Percentiles rank a stretch among this genome's conserved stretches.
These are phyloP conservation scores for Macrotis lagotis DNA, from an alignment of 2,113 vertebrate genomes.

Conservation along the genomic window DNA sequence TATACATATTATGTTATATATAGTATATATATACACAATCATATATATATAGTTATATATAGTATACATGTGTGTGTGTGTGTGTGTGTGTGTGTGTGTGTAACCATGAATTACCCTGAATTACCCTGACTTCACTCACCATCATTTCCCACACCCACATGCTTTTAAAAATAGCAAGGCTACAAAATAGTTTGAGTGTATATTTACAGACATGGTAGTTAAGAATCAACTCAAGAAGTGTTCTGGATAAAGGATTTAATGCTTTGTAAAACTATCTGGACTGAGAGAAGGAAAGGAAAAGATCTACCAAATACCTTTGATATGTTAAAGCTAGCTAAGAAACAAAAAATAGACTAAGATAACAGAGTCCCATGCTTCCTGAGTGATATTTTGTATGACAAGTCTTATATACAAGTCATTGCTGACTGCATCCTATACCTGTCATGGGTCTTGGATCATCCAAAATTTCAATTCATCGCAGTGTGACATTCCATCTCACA, in stretches of 20 bases:
- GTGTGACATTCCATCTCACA: background rate
- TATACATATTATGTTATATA: no score
- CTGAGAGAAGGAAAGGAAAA: slow-evolving; percentile 18
- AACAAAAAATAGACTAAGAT: background rate
- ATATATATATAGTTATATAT: no score
- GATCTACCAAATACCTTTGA: background rate
- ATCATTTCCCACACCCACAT: slow-evolving; percentile 63
- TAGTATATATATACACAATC: no score
- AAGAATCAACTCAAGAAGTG: slow-evolving; percentile 42
- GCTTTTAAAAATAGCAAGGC: slow-evolving; percentile 65
- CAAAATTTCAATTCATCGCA: background rate
- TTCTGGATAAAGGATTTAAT: slow-evolving; percentile 36
- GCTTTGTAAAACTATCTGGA: slow-evolving; percentile 23
- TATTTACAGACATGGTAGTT: slow-evolving; percentile 54
- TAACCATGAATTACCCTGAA: slow-evolving; percentile 47
- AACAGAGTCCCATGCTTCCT: background rate
- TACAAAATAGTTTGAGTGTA: slow-evolving; percentile 56
- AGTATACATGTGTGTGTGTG: no score
- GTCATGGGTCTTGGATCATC: background rate
- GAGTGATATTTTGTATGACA: background rate
- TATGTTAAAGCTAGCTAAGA: background rate
- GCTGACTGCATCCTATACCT: background rate
- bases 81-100: no score
- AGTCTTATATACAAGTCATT: background rate
- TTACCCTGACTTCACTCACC: slow-evolving; percentile 64